phyloP scores from a whole-genome alignment of 2,888 invertebrate genomes.

The Digitonthophagus gazella region DNA sequence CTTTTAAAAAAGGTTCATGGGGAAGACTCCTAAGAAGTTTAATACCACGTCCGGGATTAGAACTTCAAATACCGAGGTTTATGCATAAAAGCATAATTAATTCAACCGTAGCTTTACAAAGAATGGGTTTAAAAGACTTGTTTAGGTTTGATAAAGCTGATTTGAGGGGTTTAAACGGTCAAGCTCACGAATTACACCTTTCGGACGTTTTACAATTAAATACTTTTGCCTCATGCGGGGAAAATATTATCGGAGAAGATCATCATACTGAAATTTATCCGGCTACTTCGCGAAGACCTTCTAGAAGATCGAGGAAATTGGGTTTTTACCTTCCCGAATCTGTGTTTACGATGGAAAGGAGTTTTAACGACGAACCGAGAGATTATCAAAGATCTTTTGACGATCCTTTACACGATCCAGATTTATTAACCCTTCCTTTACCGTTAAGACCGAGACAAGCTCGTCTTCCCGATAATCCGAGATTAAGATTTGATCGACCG shows the following conservation, averaged over 20 bases:
- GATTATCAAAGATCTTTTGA: conserved; percentile 69
- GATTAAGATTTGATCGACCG: conserved; percentile 81
- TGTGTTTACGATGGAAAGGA: conserved; percentile 31
- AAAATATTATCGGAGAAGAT: conserved; percentile 64
- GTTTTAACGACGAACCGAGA: conserved; percentile 54
- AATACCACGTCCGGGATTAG: conserved; percentile 72
- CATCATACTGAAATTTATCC: conserved; percentile 83
- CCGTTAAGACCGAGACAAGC: conserved; percentile 71
- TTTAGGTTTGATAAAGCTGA: conserved; percentile 77
- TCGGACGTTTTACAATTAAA: conserved; percentile 82
- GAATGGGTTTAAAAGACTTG: conserved; percentile 79
- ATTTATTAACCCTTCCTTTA: conserved; percentile 59
- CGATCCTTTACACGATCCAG: conserved; percentile 60
- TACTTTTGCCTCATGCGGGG: conserved; percentile 81
- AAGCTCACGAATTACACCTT: conserved; percentile 75
- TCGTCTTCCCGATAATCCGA: conserved; percentile 66
- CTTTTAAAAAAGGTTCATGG: conserved; percentile 70
- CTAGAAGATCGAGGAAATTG: conserved; percentile 46
- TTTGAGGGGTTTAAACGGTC: conserved; percentile 77
- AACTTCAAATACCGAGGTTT: conserved; percentile 81
- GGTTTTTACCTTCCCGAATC: conserved; percentile 30
- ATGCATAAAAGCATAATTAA: conserved; percentile 81
- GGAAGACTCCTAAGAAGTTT: conserved; percentile 70
- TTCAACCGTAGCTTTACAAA: conserved; percentile 71
- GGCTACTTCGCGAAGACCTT: conserved; percentile 56